Evolutionary conservation across 2,797 vertebrate genomes (phyloP).

Genomic region (Fringilla coelebs): DNA sequence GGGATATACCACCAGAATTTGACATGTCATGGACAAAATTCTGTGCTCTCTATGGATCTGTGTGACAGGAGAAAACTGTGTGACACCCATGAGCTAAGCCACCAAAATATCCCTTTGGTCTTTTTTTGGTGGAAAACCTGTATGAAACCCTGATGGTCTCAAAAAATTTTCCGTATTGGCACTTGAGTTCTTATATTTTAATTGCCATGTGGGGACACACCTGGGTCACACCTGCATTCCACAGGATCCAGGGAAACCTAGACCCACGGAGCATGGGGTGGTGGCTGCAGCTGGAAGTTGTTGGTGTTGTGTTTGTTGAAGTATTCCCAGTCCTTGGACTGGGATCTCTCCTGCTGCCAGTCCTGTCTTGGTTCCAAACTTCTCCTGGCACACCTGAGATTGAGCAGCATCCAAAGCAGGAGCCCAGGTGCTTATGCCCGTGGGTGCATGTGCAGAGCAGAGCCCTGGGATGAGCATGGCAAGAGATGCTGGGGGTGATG

Average conservation of each 20-base stretch:
- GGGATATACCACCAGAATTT: background rate
- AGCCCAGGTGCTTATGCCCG: rapidly evolving
- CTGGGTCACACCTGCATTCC: background rate
- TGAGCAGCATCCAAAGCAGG: background rate
- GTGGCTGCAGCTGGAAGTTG: background rate
- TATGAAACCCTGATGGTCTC: rapidly evolving
- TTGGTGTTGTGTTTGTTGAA: background rate
- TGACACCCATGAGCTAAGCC: background rate
- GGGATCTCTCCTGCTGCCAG: background rate
- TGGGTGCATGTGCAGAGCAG: background rate
- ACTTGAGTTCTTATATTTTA: rapidly evolving
- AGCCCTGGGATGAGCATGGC: background rate
- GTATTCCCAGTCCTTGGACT: background rate
- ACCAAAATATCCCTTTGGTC: background rate
- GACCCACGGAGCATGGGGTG: rapidly evolving
- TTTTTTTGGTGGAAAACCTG: background rate
- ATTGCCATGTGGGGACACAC: background rate
- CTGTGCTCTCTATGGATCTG: rapidly evolving
- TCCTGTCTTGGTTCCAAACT: background rate
- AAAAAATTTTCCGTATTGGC: background rate
- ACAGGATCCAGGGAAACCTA: background rate
- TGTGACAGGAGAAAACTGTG: background rate
- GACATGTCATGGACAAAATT: background rate
- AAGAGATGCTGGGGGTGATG: background rate
- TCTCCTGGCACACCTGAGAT: background rate